Base-by-base conservation (phyloP, 1,140 invertebrate species). In the Drosophila fuyamai region DNA sequence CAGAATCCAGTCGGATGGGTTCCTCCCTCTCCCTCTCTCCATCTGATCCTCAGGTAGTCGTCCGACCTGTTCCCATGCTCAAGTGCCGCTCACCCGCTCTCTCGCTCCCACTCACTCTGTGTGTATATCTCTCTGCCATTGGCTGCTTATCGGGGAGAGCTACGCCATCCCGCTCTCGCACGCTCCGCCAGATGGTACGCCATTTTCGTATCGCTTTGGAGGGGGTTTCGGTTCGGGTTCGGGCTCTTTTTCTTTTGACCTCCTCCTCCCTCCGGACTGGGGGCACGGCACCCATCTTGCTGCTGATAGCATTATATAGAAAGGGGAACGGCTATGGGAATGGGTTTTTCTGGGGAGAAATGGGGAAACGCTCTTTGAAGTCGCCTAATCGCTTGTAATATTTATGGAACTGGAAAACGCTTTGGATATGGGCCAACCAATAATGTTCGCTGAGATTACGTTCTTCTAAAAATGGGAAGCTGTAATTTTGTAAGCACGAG, bases 1-100 rank as follows among this genome's bases (percentile, higher is more conserved):
- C 66, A 65, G 84, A 89, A 89, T 84, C 81, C 85, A 75, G 85
- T 84, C 77, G 46, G 76, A 51, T 77, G 41, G 65, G 56, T 73
- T 72, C 50, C 50, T 53, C 50, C 32, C 50, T 18, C 50, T 10
- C 23, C 2, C 50, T 60, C 51, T 35, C 41, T 27, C 38, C 43
- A 32, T 36, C 29, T 61, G 66, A 55, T 61, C 54, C 56, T 82
- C 84, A 90, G 81, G 80, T 90, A 90, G 76, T 67, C 23, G 61
- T 51, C n/a, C 53, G 60, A 86, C 84, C 84, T 78, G 84, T 83
- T 88, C 76, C 56, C 41, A 36, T 48, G 60, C 81, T 68, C 74
- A 68, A 76, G 65, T 71, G 66, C 44, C 40, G 40, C 41, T 60
- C 48, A 41, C 27, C 47, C 27, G 29, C 36, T 38, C 46, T 57